Evolutionary conservation across 2,113 vertebrate species (phyloP).

Genomic region (Microcebus jonahi): DNA sequence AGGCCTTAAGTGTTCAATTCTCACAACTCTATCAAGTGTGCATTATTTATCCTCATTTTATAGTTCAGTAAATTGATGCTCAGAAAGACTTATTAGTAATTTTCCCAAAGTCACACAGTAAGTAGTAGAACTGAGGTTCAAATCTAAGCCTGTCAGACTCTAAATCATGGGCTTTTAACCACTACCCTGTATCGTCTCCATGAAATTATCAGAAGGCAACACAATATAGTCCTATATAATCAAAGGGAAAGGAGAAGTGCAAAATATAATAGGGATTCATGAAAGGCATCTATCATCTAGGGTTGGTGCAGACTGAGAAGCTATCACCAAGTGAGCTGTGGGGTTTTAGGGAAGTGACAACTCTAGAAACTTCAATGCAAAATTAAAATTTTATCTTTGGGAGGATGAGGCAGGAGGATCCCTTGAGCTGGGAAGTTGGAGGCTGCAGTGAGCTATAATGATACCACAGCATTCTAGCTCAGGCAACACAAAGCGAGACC

Average conservation of each 20-base stretch:
- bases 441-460: too few relatives aligned
- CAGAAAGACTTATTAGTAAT: constrained; percentile 13
- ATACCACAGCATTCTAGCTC: too few relatives aligned
- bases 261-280: background rate
- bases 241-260: background rate
- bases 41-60: constrained; percentile 42
- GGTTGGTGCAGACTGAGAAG: background rate
- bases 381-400: constrained; percentile 13
- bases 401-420: background rate
- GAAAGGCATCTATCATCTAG: background rate
- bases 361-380: background rate
- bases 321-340: background rate
- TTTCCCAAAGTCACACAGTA: background rate
- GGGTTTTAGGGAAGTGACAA: background rate
- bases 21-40: constrained; percentile 8
- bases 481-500: background rate
- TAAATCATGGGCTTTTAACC: background rate
- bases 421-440: background rate
- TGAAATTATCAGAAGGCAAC: background rate
- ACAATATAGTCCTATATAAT: background rate
- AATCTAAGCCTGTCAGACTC: background rate
- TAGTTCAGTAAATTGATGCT: background rate
- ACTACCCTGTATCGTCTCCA: background rate
- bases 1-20: constrained; percentile 10
- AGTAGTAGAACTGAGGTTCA: background rate